Conservation (phyloP, 2,888 invertebrate genomes). For the Callinectes sapidus region DNA sequence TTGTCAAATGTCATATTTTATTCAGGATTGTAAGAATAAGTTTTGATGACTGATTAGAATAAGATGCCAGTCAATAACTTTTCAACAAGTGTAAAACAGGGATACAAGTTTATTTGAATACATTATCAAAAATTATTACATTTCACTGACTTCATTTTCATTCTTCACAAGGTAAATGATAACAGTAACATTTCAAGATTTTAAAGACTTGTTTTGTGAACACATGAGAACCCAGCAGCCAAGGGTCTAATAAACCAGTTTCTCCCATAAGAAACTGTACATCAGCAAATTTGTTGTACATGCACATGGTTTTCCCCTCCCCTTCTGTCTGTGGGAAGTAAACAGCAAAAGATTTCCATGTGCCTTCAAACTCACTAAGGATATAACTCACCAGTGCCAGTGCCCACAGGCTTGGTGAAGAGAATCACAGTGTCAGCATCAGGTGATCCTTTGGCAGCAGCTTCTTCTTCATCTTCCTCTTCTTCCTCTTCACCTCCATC, state of each 20-base stretch:
- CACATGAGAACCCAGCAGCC: neutral
- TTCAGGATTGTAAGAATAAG: neutral
- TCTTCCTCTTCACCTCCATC: slow-evolving; percentile 73
- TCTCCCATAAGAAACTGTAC: neutral
- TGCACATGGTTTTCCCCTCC: neutral
- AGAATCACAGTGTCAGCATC: slow-evolving; percentile 93
- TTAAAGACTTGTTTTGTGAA: neutral
- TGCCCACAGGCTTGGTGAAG: slow-evolving; percentile 86
- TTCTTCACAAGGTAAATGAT: neutral
- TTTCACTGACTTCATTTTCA: neutral
- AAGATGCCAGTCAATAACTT: neutral
- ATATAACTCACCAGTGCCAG: slow-evolving; percentile 80
- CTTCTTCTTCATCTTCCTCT: slow-evolving; percentile 76
- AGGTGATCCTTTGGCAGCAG: slow-evolving; percentile 83
- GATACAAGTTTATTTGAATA: neutral
- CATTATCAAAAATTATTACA: neutral
- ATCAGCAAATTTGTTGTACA: neutral
- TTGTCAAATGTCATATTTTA: neutral
- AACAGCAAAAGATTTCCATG: neutral
- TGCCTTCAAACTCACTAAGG: neutral
- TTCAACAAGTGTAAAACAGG: neutral
- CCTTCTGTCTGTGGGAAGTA: neutral
- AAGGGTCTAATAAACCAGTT: neutral
- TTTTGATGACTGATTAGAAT: neutral
- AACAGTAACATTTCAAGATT: neutral